These are phyloP conservation scores for Acanthosoma haemorrhoidale DNA, from an alignment of 2,888 invertebrate genomes.

Conservation along the genomic window DNA sequence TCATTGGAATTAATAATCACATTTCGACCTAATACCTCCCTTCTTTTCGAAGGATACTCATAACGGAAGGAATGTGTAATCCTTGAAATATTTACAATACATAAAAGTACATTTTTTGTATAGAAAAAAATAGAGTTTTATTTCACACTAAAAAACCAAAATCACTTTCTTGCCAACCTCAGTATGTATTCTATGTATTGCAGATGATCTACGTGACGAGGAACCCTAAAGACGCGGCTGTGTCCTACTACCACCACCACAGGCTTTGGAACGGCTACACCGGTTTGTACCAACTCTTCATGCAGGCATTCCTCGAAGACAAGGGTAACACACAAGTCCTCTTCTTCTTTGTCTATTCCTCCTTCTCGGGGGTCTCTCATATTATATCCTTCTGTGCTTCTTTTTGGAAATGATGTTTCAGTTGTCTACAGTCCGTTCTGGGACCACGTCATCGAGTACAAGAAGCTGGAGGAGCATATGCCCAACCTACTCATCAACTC, in stretches of 20 bases:
- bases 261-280: constrained; percentile 44
- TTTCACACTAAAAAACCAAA: too few species aligned
- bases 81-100: too few species aligned
- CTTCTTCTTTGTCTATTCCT: neutral
- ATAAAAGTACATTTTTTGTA: too few species aligned
- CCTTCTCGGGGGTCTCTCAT: too few species aligned
- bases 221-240: constrained; percentile 50
- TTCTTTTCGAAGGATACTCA: too few species aligned
- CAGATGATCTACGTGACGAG: constrained; percentile 51
- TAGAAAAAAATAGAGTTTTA: too few species aligned
- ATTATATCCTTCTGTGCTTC: neutral
- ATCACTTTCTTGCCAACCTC: too few species aligned
- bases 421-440: constrained; percentile 45
- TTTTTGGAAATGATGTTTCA: constrained; percentile 30
- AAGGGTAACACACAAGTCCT: constrained; percentile 38
- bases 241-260: constrained; percentile 50
- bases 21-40: too few species aligned
- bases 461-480: constrained; percentile 43
- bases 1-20: too few species aligned
- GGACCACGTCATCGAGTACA: constrained; percentile 45
- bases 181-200: too few species aligned
- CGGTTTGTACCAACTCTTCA: constrained; percentile 44
- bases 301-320: constrained; percentile 44
- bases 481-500: constrained; percentile 44
- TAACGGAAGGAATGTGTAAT: too few species aligned